Conservation (phyloP, 2,888 invertebrate genomes). For the Ferdinandea cuprea region DNA sequence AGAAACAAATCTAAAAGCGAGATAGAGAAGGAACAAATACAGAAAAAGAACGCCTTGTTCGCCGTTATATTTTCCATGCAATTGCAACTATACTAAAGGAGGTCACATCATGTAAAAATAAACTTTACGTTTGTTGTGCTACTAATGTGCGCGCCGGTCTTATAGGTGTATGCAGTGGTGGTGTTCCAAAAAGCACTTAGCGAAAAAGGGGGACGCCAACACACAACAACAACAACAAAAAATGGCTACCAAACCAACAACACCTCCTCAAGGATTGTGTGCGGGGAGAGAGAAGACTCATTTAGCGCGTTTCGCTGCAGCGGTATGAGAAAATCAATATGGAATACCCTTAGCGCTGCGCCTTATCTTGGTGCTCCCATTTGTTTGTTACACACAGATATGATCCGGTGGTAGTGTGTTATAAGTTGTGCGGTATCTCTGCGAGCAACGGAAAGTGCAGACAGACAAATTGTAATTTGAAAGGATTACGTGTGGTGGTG, state of each 20-base stretch:
- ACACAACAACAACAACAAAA: not conserved
- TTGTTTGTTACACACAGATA: conserved; percentile 22
- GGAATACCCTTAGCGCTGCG: conserved; percentile 36
- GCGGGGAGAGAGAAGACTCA: conserved; percentile 36
- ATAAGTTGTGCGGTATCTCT: conserved; percentile 37
- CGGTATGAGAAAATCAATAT: conserved; percentile 66
- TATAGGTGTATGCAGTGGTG: not conserved
- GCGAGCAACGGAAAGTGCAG: conserved; percentile 50
- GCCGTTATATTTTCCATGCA: conserved; percentile 52
- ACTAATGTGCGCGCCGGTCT: not conserved
- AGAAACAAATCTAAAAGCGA: not conserved
- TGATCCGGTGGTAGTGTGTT: conserved; percentile 30
- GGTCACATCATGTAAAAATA: conserved; percentile 66
- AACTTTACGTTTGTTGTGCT: conserved; percentile 45
- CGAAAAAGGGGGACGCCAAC: conserved; percentile 12
- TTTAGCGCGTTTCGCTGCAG: conserved; percentile 16
- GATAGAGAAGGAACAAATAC: conserved; percentile 10
- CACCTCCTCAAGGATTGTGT: conserved; percentile 26
- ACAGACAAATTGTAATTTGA: conserved; percentile 71
- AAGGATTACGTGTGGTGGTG: conserved; percentile 55
- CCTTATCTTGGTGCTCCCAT: conserved; percentile 65
- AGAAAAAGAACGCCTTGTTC: conserved; percentile 35
- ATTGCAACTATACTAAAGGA: conserved; percentile 63
- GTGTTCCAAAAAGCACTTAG: conserved; percentile 67
- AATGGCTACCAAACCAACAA: too few relatives aligned